Conservation (phyloP, 2,888 invertebrate genomes). For the Eupithecia tripunctaria region DNA sequence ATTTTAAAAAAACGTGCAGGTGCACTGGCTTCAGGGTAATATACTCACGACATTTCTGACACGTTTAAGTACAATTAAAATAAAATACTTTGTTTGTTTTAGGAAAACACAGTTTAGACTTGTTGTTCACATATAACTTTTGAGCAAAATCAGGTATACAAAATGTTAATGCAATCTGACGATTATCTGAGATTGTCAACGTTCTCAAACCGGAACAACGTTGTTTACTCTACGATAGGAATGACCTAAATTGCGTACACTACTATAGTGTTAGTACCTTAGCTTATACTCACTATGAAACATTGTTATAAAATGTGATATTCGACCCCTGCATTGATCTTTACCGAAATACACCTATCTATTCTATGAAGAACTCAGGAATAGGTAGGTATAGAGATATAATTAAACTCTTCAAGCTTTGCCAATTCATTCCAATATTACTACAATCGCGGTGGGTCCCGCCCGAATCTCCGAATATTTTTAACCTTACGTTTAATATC, state of each 20-base stretch:
- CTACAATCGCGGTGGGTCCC: conserved; percentile 27
- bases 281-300: background rate
- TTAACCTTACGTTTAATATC: conserved; percentile 31
- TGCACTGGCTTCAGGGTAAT: conserved; percentile 12
- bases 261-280: conserved; percentile 9
- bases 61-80: conserved; percentile 19
- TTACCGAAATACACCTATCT: background rate
- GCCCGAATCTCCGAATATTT: conserved; percentile 15
- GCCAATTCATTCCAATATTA: conserved; percentile 42
- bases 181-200: background rate
- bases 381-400: conserved; percentile 27
- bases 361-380: conserved; percentile 20
- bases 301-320: background rate
- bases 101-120: background rate
- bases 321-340: background rate
- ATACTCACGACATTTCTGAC: conserved; percentile 12
- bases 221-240: conserved; percentile 53
- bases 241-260: conserved; percentile 51
- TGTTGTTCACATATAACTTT: background rate
- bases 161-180: background rate
- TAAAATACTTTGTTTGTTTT: background rate
- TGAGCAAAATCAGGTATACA: background rate
- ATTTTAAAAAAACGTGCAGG: background rate
- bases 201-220: conserved; percentile 43
- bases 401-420: conserved; percentile 37